Evolutionary conservation across 1,140 invertebrate genomes (phyloP), one percentile per base, ranked within the genome.

Genomic region (Drosophila seguyi): DNA sequence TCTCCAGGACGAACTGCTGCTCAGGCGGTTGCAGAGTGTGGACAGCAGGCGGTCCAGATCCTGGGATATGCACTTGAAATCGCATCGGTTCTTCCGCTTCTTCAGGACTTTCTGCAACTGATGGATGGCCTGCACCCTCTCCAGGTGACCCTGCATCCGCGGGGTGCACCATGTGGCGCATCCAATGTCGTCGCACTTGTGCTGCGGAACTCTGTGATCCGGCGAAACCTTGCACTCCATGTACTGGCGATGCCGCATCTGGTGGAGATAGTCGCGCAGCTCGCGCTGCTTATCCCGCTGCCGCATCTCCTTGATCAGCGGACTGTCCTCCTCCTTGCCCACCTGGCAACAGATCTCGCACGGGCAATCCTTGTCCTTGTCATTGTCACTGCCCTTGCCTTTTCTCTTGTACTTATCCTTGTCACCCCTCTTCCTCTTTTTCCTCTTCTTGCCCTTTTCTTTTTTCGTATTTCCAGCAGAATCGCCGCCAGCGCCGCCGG

Each of bases 261-360:
- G 45, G 27, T 14, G 71, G 14, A 74, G 75, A 6, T 85, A 85
- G 2, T 78, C 67, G 0, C 60, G 47, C 8, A 57, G 8, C 31
- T 71, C 38, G 3, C 67, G 74, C 16, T 52, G 42, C 13, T 62
- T 62, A 3, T 78, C 62, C 3, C 45, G 55, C 3, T 13, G 41
- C 8, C 76, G 79, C 77, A 85, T 71, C 29, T 85, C 59, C 10
- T 42, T 31, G 13, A 85, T 81, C 25, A 85, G 48, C 0, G 81
- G 82, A 0, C 60, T 22, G 29, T 85, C 77, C 34, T 25, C 3
- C 13, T 76, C 62, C 5, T 38, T 29, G 2, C 41, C 6, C 4
- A 52, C 11, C 22, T 53, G 48, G 18, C 73, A 29, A 13, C 82
- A 85, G 11, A 80, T 59, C 25, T 56, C 47, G 44, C 83, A 87